Percentiles rank a stretch among this genome's conserved stretches.
Evolutionary conservation across 2,888 invertebrate genomes (phyloP).

Genomic region (Cylindroiulus punctatus): DNA sequence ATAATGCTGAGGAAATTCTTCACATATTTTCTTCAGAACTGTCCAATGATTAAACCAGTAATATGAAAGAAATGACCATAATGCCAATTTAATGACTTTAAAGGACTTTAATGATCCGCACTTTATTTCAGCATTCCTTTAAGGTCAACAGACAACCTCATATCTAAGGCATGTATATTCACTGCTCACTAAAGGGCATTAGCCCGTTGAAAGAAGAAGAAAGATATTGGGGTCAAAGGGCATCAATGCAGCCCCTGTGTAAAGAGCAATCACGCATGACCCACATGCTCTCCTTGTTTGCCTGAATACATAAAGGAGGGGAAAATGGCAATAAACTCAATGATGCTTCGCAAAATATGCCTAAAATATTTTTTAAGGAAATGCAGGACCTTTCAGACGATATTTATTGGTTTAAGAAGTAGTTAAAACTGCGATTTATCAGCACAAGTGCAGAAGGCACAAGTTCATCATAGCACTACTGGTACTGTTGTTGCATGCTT

Average conservation of each 20-base stretch:
- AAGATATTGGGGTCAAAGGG: constrained; percentile 25
- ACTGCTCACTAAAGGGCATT: not conserved
- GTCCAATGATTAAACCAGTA: too few relatives aligned
- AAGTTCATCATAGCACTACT: too few relatives aligned
- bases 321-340: not conserved
- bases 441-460: too few relatives aligned
- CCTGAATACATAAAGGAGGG: not conserved
- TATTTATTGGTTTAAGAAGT: too few relatives aligned
- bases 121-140: not conserved
- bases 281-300: not conserved
- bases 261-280: not conserved
- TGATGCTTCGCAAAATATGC: not conserved
- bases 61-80: too few relatives aligned
- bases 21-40: too few relatives aligned
- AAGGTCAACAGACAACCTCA: not conserved
- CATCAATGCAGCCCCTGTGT: not conserved
- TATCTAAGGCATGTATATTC: not conserved
- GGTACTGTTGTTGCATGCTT: too few relatives aligned
- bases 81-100: too few relatives aligned
- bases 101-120: too few relatives aligned
- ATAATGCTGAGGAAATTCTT: too few relatives aligned
- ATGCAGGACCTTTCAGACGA: too few relatives aligned
- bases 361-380: not conserved
- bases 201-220: not conserved
- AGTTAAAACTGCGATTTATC: too few relatives aligned